Conservation (phyloP, 2,888 invertebrate species). For the Trachelus tabidus region DNA sequence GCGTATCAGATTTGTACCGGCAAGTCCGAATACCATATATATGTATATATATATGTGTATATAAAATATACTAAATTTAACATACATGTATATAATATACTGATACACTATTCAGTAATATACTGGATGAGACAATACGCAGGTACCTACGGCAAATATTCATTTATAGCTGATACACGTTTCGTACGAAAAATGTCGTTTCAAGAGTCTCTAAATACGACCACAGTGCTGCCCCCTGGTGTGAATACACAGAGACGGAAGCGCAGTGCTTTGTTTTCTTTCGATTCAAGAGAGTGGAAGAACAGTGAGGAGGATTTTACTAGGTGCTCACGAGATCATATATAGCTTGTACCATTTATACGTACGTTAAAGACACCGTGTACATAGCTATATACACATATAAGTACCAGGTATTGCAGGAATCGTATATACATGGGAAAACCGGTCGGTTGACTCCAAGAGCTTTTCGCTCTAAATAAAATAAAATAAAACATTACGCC, state of each 20-base stretch:
- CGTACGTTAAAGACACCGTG: constrained; percentile 10
- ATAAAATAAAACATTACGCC: constrained; percentile 43
- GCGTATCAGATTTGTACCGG: neutral
- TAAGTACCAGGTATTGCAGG: neutral
- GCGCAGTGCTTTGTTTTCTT: neutral
- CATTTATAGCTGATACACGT: neutral
- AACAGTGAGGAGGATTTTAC: neutral
- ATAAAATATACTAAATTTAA: too few relatives aligned
- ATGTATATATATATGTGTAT: neutral
- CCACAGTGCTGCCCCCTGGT: neutral
- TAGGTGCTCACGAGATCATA: neutral
- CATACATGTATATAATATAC: too few relatives aligned
- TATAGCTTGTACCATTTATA: constrained; percentile 9
- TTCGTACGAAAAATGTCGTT: neutral
- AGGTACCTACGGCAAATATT: neutral
- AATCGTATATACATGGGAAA: neutral
- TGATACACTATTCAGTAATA: too few relatives aligned
- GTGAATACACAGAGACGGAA: neutral
- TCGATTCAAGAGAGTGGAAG: neutral
- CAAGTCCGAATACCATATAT: neutral
- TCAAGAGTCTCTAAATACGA: neutral
- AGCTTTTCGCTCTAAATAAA: constrained; percentile 34
- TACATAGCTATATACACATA: neutral
- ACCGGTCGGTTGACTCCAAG: neutral
- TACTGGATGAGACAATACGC: too few relatives aligned